phyloP scores from a whole-genome alignment of 2,888 invertebrate species.

The Noctua janthina region DNA sequence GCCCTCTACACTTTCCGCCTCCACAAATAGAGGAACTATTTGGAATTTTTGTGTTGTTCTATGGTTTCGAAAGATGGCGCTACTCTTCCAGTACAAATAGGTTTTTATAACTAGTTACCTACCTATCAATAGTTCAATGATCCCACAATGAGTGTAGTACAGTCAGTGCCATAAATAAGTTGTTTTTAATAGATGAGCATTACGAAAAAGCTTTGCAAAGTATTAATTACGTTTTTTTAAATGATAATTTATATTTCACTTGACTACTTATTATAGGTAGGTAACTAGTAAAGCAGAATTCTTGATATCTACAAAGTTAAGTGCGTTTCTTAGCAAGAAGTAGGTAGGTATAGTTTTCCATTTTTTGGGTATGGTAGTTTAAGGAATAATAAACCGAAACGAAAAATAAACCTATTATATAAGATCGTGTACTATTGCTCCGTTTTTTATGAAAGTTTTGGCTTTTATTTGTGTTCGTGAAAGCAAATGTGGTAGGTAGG shows the following conservation, averaged over 20 bases:
- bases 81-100: conserved; percentile 66
- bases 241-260: background rate
- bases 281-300: background rate
- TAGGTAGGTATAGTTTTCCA: background rate
- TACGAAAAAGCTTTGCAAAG: conserved; percentile 28
- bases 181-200: conserved; percentile 45
- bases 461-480: background rate
- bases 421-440: background rate
- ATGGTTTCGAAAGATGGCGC: conserved; percentile 78
- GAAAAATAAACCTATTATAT: no score
- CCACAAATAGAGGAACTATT: conserved; percentile 52
- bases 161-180: conserved; percentile 64
- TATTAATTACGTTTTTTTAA: conserved; percentile 17
- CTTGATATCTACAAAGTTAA: background rate
- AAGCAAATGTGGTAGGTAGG: background rate
- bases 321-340: background rate
- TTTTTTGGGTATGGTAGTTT: background rate
- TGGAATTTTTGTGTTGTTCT: conserved; percentile 50
- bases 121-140: conserved; percentile 77
- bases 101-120: conserved; percentile 66
- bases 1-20: conserved; percentile 69
- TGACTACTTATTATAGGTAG: background rate
- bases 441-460: background rate
- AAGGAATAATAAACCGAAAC: no score
- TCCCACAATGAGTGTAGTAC: conserved; percentile 67